Base-by-base conservation (phyloP, 2,113 vertebrate genomes). In the Pluvianellus socialis region DNA sequence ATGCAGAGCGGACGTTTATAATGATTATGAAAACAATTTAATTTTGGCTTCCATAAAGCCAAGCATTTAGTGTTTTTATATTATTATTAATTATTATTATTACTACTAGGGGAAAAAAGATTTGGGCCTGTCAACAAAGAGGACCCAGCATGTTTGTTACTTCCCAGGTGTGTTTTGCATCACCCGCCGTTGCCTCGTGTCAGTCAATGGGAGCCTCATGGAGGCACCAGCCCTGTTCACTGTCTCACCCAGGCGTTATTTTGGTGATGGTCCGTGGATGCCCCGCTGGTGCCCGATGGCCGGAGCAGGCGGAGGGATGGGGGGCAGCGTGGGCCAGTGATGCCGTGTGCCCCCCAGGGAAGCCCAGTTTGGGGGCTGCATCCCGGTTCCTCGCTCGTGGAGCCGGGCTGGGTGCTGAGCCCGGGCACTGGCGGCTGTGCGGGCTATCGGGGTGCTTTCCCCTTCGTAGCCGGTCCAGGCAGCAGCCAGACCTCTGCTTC, bases 321-420 rank as follows among this genome's bases (percentile, higher is more conserved):
- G 2, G 2, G 26, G 56, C 28, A 40, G 49, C 12, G 1, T 4
- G 20, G 20, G 20, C 13, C 0, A 4, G n/a, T 2, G 20, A 22
- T 49, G 56, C 56, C 2, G 0, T 4, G 19, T 49, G 9, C 12
- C 20, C 40, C n/a, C 1, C 38, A 9, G 0, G 27, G 47, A 18
- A 45, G 52, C 52, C 22, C 27, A 4, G 4, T 0, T 6, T 7
- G 38, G 9, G 45, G 23, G 9, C 33, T n/a, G 12, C 42, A 49
- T 16, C 21, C 7, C 1, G 0, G 24, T 44, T 13, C 32, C 49
- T 35, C 42, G 38, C 27, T 38, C 3, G 2, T 1, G 45, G 59
- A 10, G 68, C 77, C 26, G 49, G 33, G 35, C 22, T 59, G 0
- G 7, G 24, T 30, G 62, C 45, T 62, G 30, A 56, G 50, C 50